Evolutionary conservation across 1,140 invertebrate genomes (phyloP), one percentile per base, ranked within the genome.

Genomic region (Trachymyrmex septentrionalis): DNA sequence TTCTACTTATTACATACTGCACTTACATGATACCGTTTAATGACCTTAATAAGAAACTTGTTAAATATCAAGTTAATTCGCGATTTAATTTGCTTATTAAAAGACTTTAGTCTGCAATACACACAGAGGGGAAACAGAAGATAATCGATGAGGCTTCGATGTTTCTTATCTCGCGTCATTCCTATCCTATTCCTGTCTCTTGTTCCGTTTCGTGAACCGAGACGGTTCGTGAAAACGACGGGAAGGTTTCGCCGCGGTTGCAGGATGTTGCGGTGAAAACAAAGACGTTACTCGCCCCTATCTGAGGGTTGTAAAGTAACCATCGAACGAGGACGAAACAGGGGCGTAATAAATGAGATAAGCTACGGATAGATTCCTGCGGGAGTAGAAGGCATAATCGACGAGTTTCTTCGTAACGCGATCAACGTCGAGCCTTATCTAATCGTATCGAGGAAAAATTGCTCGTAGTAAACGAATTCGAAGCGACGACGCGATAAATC

Each of bases 251-350:
- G 71, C 87, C 88, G 85, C 67, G 85, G 50, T 73, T 69, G 89
- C 82, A 88, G 81, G 90, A 92, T 88, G 91, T 89, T 93, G 93
- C 91, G 92, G 93, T 93, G 94, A 95, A 95, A 95, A 95, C 94
- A 95, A 95, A 95, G 95, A 95, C 93, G 93, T 95, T 94, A 94
- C 90, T 92, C 63, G 88, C 85, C 91, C 88, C 89, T 95, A 94
- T 95, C 94, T 93, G 81, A 80, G 87, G 92, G 94, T 95, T 94
- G 93, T 95, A 95, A 95, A 95, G 95, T 95, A 95, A 95, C 92
- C 93, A 92, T 94, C 93, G 94, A 95, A 95, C 92, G 94, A 93
- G 89, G 92, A 63, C 91, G 92, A 92, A 91, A 90, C 86, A 81
- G 87, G 86, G 88, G 38, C 87, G 91, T 93, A 94, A 95, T 95